A percentile compares a stretch with the other conserved stretches of the same genome.
phyloP scores from a whole-genome alignment of 2,888 invertebrate species.

The Fissipunctia ypsillon region DNA sequence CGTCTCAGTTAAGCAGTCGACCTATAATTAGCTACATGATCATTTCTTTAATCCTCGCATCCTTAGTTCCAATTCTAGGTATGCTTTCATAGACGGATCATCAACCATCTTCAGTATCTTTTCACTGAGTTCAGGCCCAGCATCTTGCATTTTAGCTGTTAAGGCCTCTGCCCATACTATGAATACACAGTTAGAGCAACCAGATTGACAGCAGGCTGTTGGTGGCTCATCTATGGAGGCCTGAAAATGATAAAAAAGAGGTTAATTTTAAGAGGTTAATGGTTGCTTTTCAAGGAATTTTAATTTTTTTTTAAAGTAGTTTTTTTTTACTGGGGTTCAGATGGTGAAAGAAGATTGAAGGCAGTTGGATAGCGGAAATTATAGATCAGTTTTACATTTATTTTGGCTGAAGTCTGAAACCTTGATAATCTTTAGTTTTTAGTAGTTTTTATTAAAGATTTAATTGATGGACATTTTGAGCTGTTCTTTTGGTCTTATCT shows the following conservation, averaged over 20 bases:
- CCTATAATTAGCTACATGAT: slow-evolving; percentile 32
- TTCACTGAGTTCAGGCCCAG: slow-evolving; percentile 92
- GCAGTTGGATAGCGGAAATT: not conserved
- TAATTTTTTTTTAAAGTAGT: no score
- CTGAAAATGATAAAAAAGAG: slow-evolving; percentile 69
- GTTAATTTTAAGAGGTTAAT: not conserved
- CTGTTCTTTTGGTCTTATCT: not conserved
- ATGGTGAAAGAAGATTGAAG: not conserved
- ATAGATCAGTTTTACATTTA: not conserved
- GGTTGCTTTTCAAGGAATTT: not conserved
- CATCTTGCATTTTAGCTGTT: slow-evolving; percentile 90
- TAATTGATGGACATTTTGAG: not conserved
- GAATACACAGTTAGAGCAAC: slow-evolving; percentile 98
- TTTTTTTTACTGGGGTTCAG: not conserved
- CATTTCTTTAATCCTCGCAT: slow-evolving; percentile 78
- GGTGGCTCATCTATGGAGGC: slow-evolving; percentile 92
- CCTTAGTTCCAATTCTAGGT: slow-evolving; percentile 94
- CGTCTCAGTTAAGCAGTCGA: no score
- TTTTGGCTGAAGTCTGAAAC: not conserved
- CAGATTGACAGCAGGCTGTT: slow-evolving; percentile 97
- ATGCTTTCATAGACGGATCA: slow-evolving; percentile 96
- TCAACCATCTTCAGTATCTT: slow-evolving; percentile 94
- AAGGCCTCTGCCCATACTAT: slow-evolving; percentile 96
- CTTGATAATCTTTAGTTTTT: not conserved
- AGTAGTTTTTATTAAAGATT: not conserved